A percentile compares a stretch with the other conserved stretches of the same genome.
Evolutionary conservation across 1,140 invertebrate species (phyloP).

Genomic region (Hycleus cichorii): DNA sequence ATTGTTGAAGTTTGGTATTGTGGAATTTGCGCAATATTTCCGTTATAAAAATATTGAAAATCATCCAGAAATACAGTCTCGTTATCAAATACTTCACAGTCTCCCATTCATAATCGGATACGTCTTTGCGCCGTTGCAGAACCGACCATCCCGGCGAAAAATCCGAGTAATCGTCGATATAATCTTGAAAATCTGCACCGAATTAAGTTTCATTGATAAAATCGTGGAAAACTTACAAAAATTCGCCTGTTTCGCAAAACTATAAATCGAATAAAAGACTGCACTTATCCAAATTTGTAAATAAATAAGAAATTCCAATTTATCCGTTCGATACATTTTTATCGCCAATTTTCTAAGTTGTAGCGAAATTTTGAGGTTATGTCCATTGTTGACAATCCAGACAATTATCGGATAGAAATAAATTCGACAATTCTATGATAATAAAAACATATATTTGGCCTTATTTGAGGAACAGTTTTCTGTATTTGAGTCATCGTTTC

Average conservation of each 20-base stretch:
- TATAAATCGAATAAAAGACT: conserved; percentile 26
- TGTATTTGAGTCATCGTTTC: no score
- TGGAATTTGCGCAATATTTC: conserved; percentile 31
- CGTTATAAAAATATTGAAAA: conserved; percentile 40
- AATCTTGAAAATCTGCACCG: conserved; percentile 27
- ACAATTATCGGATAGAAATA: no score
- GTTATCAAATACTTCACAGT: conserved; percentile 42
- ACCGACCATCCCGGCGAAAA: conserved; percentile 42
- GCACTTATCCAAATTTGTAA: conserved; percentile 17
- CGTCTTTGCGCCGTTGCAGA: conserved; percentile 43
- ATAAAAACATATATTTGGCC: no score
- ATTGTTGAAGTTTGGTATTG: conserved; percentile 17
- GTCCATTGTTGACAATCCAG: not conserved
- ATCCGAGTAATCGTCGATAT: conserved; percentile 31
- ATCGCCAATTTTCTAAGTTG: no score
- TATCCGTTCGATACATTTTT: not conserved
- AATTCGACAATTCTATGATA: no score
- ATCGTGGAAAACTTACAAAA: conserved; percentile 13
- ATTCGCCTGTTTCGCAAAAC: conserved; percentile 8
- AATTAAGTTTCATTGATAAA: not conserved
- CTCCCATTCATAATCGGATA: conserved; percentile 50
- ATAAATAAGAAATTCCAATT: conserved; percentile 14
- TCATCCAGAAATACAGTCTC: conserved; percentile 40
- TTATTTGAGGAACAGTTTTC: no score
- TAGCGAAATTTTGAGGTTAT: not conserved